phyloP scores from a whole-genome alignment of 1,140 invertebrate genomes.

The Nylanderia fulva region DNA sequence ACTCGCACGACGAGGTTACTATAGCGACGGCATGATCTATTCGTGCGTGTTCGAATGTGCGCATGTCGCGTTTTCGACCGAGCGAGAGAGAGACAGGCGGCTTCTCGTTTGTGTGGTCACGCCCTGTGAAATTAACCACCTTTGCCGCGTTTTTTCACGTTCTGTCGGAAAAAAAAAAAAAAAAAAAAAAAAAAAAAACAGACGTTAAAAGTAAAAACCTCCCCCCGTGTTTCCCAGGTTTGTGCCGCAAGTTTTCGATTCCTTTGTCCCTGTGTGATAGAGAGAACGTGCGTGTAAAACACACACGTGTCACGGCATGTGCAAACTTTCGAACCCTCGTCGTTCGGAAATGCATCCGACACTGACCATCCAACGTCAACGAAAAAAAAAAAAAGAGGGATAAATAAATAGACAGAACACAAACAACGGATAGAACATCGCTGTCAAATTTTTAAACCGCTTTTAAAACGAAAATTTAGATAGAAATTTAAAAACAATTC shows the following conservation, averaged over 20 bases:
- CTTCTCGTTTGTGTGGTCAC: constrained; percentile 70
- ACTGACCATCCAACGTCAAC: background rate
- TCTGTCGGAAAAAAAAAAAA: constrained; percentile 25
- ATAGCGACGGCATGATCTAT: constrained; percentile 73
- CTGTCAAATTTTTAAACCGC: background rate
- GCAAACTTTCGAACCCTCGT: background rate
- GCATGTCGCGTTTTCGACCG: constrained; percentile 74
- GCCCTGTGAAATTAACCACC: constrained; percentile 74
- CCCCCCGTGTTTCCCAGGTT: background rate
- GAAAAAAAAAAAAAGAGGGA: no score
- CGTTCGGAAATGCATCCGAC: background rate
- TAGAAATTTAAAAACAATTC: background rate
- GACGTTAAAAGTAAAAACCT: background rate
- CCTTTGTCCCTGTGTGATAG: background rate
- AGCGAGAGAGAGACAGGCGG: constrained; percentile 39
- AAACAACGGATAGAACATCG: background rate
- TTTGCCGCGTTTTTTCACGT: constrained; percentile 46
- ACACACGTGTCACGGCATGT: background rate
- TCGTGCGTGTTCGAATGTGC: constrained; percentile 69
- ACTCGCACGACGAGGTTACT: constrained; percentile 70
- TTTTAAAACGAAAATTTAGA: background rate
- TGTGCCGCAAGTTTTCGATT: constrained; percentile 14
- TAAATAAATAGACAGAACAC: no score
- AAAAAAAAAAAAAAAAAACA: no score
- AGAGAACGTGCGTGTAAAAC: background rate